Evolutionary conservation across 2,113 vertebrate genomes (phyloP).

Genomic region (Ellobius talpinus): DNA sequence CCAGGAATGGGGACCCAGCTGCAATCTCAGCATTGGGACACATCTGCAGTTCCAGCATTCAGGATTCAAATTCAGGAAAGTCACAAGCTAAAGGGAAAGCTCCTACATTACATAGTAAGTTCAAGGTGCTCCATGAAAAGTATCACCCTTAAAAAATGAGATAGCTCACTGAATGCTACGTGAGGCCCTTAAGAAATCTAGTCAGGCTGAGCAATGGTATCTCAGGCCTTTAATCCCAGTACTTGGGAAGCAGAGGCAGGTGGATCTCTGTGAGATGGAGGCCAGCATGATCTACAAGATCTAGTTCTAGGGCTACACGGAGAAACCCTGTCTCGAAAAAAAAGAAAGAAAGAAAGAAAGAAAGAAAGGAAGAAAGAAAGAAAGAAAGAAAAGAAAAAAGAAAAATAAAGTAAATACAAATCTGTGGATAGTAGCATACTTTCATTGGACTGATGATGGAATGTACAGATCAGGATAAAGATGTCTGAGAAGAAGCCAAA

Average conservation of each 20-base stretch:
- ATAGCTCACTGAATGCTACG: background rate
- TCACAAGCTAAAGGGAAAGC: background rate
- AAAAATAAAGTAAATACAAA: background rate
- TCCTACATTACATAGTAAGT: background rate
- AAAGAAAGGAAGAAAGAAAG: no score
- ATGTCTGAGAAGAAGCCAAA: background rate
- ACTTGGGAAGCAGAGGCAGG: no score
- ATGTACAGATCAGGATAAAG: background rate
- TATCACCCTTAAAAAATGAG: background rate
- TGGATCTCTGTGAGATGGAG: no score
- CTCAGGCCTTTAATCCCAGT: no score
- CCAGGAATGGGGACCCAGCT: background rate
- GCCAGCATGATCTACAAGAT: no score
- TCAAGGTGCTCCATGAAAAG: background rate
- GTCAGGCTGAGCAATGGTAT: background rate
- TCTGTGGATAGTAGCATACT: rapidly evolving
- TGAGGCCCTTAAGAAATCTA: background rate
- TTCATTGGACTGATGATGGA: background rate
- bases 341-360: no score
- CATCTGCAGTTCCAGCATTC: background rate
- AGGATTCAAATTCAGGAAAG: background rate
- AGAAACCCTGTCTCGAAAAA: no score
- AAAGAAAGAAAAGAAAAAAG: no score
- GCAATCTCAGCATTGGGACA: background rate
- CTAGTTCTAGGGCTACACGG: no score